Evolutionary conservation across 2,888 invertebrate species (phyloP).

Genomic region (Ophion slaviceki): DNA sequence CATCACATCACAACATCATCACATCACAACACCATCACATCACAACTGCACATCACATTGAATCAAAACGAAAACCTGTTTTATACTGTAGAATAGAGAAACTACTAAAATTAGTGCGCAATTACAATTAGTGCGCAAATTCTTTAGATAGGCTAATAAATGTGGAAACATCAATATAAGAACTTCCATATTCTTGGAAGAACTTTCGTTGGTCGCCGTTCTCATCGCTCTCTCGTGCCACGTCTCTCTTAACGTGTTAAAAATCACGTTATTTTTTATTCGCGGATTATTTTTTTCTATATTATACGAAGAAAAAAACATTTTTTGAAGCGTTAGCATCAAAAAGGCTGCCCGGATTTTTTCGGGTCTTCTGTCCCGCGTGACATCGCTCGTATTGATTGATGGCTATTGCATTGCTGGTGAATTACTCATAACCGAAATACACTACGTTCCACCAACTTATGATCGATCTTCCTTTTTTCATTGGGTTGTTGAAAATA

Average conservation of each 20-base stretch:
- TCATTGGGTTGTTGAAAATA: too few species aligned
- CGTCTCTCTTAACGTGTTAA: neutral
- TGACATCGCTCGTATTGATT: constrained; percentile 50
- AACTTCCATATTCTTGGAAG: neutral
- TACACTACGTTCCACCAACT: constrained; percentile 20
- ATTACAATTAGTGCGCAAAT: neutral
- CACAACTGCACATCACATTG: neutral
- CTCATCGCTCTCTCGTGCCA: neutral
- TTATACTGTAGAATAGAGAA: neutral
- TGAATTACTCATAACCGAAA: constrained; percentile 66
- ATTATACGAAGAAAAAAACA: neutral
- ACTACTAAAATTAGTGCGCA: neutral
- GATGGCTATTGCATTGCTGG: constrained; percentile 63
- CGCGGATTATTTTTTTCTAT: neutral
- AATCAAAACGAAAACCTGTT: neutral
- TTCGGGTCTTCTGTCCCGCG: neutral
- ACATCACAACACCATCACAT: neutral
- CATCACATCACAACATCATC: too few species aligned
- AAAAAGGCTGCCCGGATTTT: neutral
- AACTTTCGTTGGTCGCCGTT: neutral
- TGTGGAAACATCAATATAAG: neutral
- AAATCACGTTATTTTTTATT: neutral
- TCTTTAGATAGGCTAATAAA: neutral
- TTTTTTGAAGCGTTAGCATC: neutral
- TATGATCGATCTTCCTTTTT: neutral